Base-by-base conservation (phyloP, 2,797 vertebrate species). In the Podargus strigoides region DNA sequence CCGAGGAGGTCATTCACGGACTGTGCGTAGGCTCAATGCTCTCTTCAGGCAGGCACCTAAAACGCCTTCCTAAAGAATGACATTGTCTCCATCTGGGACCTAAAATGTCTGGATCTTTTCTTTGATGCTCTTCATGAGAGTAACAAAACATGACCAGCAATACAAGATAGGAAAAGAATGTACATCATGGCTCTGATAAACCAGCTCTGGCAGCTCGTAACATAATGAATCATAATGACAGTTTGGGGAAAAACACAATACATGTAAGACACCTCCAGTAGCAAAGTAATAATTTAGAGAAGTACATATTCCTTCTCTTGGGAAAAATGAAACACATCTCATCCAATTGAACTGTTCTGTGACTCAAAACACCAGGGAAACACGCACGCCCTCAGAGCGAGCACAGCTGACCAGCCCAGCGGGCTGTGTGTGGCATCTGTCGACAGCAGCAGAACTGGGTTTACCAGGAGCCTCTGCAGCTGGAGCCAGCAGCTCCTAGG, bases 51-150 rank as follows among this genome's bases (percentile, higher is more conserved):
- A 49, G 0, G 5, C 28, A 77, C 37, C 44, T 80, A 67, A 93
- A 76, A 2, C 0, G 0, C 1, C 1, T 69, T 81, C 87, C 83
- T 88, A 1, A 84, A 81, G 13, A 8, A 47, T 39, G 58, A 59
- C 10, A 39, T 86, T 39, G 91, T 78, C 55, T 79, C 46, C 5
- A 78, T 18, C 73, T 60, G 21, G 22, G 59, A 84, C 28, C 41
- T 84, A 26, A 66, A 32, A 81, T 3, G 23, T 76, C 90, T 93
- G 80, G 39, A 76, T 82, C 79, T 91, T 76, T 66, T 91, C 74
- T 81, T 30, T 20, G 59, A 66, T 17, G 1, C 55, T 82, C 7
- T 75, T 58, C 74, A 36, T 3, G 6, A 81, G 30, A 77, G 53
- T 37, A 85, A 89, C 18, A 28, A 88, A 81, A 96, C 62, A 34